Percentiles rank a stretch among this genome's conserved stretches.
These are phyloP conservation scores for Ectemnius lituratus DNA, from an alignment of 2,888 invertebrate genomes.

Conservation along the genomic window DNA sequence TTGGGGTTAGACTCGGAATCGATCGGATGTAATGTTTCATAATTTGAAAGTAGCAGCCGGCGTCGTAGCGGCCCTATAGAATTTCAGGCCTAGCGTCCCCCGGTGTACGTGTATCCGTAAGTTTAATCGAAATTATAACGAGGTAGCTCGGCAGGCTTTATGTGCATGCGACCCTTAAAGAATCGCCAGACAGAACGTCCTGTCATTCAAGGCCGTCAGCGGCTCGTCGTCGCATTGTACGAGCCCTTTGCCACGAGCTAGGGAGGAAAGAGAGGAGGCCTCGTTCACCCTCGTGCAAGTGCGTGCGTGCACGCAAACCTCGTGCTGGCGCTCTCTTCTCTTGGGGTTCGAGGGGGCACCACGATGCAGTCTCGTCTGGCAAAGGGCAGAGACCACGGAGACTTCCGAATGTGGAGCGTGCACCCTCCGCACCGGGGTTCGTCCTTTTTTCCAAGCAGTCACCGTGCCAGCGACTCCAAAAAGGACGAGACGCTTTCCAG, in stretches of 20 bases:
- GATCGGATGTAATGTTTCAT: slow-evolving; percentile 6
- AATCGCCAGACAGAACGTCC: slow-evolving; percentile 23
- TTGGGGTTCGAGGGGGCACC: slow-evolving; percentile 52
- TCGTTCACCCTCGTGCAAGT: too few species aligned
- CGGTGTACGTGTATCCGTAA: neutral
- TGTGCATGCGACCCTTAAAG: slow-evolving; percentile 31
- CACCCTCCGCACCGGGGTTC: slow-evolving; percentile 18
- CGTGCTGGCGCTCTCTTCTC: too few species aligned
- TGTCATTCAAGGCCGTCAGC: slow-evolving; percentile 30
- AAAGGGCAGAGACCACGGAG: slow-evolving; percentile 14
- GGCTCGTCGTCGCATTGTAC: slow-evolving; percentile 41
- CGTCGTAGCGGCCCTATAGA: neutral
- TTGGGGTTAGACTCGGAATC: neutral
- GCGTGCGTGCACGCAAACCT: too few species aligned
- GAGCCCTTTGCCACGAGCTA: slow-evolving; percentile 30
- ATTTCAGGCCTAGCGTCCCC: neutral
- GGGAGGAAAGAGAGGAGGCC: neutral
- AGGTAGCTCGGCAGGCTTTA: slow-evolving; percentile 35
- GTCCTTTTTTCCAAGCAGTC: slow-evolving; percentile 20
- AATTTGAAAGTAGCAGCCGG: neutral
- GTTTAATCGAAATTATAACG: slow-evolving; percentile 8
- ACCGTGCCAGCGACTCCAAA: slow-evolving; percentile 28
- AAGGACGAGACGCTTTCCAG: slow-evolving; percentile 35
- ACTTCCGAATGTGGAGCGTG: slow-evolving; percentile 15
- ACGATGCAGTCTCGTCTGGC: slow-evolving; percentile 45